Evolutionary conservation across 2,888 invertebrate genomes (phyloP).

Genomic region (Nomada hirtipes): DNA sequence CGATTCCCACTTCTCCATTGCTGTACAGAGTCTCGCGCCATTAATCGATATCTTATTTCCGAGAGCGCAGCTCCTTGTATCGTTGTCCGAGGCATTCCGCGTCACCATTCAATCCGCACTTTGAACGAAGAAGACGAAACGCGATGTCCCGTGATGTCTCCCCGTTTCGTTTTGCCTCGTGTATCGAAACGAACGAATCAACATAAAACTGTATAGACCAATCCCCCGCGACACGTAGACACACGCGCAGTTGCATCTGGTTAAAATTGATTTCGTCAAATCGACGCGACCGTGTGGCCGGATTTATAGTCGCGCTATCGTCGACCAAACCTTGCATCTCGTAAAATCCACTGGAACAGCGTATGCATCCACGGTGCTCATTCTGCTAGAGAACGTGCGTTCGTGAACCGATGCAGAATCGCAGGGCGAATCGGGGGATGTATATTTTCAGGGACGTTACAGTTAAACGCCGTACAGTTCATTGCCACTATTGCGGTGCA

Average conservation of each 20-base stretch:
- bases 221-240: not conserved
- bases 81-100: slow-evolving; percentile 14
- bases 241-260: not conserved
- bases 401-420: slow-evolving; percentile 41
- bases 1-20: slow-evolving; percentile 13
- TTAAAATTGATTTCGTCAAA: slow-evolving; percentile 66
- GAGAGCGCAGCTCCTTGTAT: slow-evolving; percentile 1
- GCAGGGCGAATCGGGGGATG: slow-evolving; percentile 14
- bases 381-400: not conserved
- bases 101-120: slow-evolving; percentile 33
- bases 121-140: slow-evolving; percentile 22
- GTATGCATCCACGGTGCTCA: not conserved
- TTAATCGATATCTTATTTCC: slow-evolving; percentile 57
- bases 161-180: slow-evolving; percentile 24
- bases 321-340: slow-evolving; percentile 28
- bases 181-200: slow-evolving; percentile 49
- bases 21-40: slow-evolving; percentile 27
- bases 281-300: slow-evolving; percentile 43
- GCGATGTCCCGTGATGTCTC: slow-evolving; percentile 37
- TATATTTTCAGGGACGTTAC: slow-evolving; percentile 22
- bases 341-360: slow-evolving; percentile 52
- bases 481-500: slow-evolving; percentile 37
- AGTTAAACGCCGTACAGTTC: slow-evolving; percentile 40
- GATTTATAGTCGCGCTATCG: slow-evolving; percentile 29
- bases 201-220: slow-evolving; percentile 46